Percentiles rank a stretch among this genome's conserved stretches.
phyloP scores from a whole-genome alignment of 2,888 invertebrate species.

The Scaptomyza polygonia region DNA sequence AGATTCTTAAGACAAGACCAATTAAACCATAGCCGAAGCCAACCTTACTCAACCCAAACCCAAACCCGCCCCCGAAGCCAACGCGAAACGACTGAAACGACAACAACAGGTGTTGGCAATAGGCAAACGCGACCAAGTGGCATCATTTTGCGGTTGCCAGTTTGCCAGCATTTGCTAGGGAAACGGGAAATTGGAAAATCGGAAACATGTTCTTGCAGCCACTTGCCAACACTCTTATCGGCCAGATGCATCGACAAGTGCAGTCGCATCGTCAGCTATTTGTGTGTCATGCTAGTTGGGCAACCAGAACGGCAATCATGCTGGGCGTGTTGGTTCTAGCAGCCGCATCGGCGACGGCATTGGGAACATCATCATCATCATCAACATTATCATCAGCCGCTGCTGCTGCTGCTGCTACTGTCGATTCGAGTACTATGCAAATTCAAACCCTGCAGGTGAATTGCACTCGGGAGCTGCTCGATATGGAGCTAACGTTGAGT shows the following conservation, averaged over 20 bases:
- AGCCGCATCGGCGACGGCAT: slow-evolving; percentile 40
- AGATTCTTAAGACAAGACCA: slow-evolving; percentile 36
- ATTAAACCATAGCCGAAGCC: slow-evolving; percentile 22
- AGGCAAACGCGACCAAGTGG: slow-evolving; percentile 63
- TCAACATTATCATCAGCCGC: neutral
- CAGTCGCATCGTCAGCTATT: slow-evolving; percentile 29
- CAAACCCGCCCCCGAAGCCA: slow-evolving; percentile 11
- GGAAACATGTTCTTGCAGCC: slow-evolving; percentile 78
- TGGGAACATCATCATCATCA: slow-evolving; percentile 19
- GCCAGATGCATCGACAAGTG: slow-evolving; percentile 62
- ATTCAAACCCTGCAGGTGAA: slow-evolving; percentile 87
- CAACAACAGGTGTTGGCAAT: slow-evolving; percentile 47
- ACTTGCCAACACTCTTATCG: slow-evolving; percentile 68
- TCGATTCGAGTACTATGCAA: slow-evolving; percentile 41
- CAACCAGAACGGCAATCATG: slow-evolving; percentile 72
- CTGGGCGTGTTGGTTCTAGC: slow-evolving; percentile 28
- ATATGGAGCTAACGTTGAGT: slow-evolving; percentile 87
- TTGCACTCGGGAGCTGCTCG: slow-evolving; percentile 88
- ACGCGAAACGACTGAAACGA: neutral
- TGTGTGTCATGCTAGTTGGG: slow-evolving; percentile 81
- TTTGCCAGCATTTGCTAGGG: slow-evolving; percentile 20
- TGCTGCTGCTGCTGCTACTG: neutral
- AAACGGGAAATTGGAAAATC: slow-evolving; percentile 68
- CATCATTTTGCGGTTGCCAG: slow-evolving; percentile 66
- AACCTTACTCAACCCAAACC: neutral